Percentiles rank a stretch among this genome's conserved stretches.
phyloP scores from a whole-genome alignment of 2,888 invertebrate species.

The Sinelater perroti region DNA sequence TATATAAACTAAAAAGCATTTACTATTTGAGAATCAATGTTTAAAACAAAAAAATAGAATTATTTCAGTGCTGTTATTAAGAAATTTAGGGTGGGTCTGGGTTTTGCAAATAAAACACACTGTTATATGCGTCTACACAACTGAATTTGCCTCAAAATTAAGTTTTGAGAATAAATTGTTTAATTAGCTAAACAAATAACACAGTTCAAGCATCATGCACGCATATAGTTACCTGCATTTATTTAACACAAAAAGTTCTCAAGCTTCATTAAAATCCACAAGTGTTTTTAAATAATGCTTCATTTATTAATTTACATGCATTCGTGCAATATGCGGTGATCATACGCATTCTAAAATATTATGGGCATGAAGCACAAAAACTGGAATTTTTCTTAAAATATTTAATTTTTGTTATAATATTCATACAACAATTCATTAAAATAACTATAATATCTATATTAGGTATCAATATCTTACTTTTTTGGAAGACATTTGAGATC shows the following conservation, averaged over 20 bases:
- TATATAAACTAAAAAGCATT: no score
- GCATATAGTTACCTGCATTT: conserved; percentile 28
- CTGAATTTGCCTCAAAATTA: background rate
- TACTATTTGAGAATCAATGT: no score
- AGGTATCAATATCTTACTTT: conserved; percentile 20
- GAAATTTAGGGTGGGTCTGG: no score
- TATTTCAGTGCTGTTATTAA: no score
- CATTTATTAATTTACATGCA: conserved; percentile 15
- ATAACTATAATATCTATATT: background rate
- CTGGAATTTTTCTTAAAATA: conserved; percentile 68
- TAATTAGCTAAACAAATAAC: conserved; percentile 62
- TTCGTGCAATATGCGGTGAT: conserved; percentile 7
- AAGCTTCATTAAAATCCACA: no score
- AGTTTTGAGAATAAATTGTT: conserved; percentile 60
- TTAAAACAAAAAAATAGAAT: no score
- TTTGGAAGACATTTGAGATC: conserved; percentile 33
- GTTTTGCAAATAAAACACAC: conserved; percentile 41
- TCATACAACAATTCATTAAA: conserved; percentile 6
- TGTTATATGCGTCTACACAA: conserved; percentile 24
- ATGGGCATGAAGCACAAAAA: conserved; percentile 29
- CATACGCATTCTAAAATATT: background rate
- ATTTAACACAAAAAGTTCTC: no score
- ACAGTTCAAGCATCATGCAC: conserved; percentile 44
- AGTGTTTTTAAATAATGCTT: conserved; percentile 1
- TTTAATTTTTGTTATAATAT: conserved; percentile 60